A percentile compares a stretch with the other conserved stretches of the same genome.
These are phyloP conservation scores for Corvus hawaiiensis DNA, from an alignment of 2,113 vertebrate genomes.

Conservation along the genomic window DNA sequence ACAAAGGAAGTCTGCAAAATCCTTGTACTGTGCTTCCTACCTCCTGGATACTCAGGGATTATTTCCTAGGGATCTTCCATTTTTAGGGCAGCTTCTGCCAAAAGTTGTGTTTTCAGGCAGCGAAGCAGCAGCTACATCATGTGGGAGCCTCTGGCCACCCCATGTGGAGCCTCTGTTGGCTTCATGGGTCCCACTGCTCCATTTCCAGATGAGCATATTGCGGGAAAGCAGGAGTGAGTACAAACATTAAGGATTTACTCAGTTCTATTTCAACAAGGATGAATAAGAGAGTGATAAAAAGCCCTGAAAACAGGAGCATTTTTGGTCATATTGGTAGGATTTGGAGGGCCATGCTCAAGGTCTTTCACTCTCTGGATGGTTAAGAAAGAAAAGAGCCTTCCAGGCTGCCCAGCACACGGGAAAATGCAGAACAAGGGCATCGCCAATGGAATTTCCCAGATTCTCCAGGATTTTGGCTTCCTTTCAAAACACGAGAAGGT, in stretches of 20 bases:
- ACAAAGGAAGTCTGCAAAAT: neutral
- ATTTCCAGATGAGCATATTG: neutral
- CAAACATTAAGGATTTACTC: neutral
- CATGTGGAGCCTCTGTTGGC: fast-evolving
- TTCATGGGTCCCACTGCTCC: neutral
- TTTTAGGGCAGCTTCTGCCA: neutral
- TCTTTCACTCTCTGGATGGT: neutral
- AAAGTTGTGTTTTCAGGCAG: neutral
- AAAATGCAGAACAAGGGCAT: neutral
- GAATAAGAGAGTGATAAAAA: neutral
- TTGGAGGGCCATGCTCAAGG: neutral
- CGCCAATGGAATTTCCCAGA: neutral
- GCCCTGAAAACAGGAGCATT: fast-evolving
- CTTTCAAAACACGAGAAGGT: neutral
- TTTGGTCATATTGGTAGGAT: neutral
- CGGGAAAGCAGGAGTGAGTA: neutral
- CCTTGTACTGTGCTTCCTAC: neutral
- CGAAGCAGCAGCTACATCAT: neutral
- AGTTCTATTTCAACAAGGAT: neutral
- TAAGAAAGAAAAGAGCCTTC: neutral
- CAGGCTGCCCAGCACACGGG: neutral
- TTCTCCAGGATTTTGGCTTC: neutral
- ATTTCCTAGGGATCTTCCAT: neutral
- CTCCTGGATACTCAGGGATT: neutral
- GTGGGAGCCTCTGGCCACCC: neutral